These are phyloP conservation scores for Acrobasis repandana DNA, from an alignment of 2,888 invertebrate species.

Conservation along the genomic window DNA sequence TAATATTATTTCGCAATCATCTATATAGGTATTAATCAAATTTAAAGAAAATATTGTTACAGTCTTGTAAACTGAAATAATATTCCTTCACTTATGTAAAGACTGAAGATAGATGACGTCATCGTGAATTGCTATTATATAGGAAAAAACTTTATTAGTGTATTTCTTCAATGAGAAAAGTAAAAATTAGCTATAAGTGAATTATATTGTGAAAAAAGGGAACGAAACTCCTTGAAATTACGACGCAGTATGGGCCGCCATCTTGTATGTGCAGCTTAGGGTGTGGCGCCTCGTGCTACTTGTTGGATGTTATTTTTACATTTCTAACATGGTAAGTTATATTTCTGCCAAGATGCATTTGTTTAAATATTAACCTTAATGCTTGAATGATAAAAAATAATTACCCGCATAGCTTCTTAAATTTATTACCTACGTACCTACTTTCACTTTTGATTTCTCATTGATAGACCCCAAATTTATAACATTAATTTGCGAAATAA, in stretches of 20 bases:
- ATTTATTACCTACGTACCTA: not conserved
- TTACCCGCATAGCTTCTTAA: not conserved
- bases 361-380: not conserved
- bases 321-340: slow-evolving; percentile 63
- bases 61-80: not conserved
- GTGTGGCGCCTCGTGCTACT: slow-evolving; percentile 59
- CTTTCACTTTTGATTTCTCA: too few species aligned
- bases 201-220: slow-evolving; percentile 22
- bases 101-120: not conserved
- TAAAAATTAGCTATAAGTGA: slow-evolving; percentile 24
- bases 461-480: too few species aligned
- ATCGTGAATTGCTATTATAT: slow-evolving; percentile 6
- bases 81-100: not conserved
- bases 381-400: not conserved
- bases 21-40: slow-evolving; percentile 7
- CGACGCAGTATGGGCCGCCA: slow-evolving; percentile 61
- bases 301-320: slow-evolving; percentile 9
- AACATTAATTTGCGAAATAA: too few species aligned
- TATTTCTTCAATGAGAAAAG: not conserved
- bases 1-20: not conserved
- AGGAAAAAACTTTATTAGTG: not conserved
- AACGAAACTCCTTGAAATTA: slow-evolving; percentile 18
- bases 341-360: not conserved
- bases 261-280: slow-evolving; percentile 61
- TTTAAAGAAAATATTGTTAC: not conserved